Conservation (phyloP, 2,113 vertebrate species). For the Oreochromis tanganicae region DNA sequence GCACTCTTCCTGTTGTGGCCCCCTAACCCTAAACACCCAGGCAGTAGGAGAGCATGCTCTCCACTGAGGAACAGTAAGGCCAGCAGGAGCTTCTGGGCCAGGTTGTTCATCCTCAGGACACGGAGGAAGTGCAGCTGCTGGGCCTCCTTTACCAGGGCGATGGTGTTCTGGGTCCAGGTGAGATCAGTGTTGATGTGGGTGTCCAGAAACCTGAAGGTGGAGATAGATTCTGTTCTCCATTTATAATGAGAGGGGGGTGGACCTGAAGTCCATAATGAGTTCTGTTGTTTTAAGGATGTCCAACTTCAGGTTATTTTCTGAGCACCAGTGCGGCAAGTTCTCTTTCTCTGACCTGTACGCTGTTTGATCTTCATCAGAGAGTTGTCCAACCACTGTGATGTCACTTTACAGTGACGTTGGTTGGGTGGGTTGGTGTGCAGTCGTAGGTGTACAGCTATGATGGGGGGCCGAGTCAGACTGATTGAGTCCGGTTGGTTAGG, state of each 20-base stretch:
- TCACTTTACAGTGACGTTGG: background rate
- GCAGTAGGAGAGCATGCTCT: no score
- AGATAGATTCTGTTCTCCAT: background rate
- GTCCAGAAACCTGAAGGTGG: background rate
- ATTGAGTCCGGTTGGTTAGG: background rate
- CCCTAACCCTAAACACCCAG: background rate
- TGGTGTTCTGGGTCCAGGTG: background rate
- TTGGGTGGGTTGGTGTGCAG: background rate
- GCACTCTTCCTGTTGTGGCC: accelerated
- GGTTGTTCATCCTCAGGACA: background rate
- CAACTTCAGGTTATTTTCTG: background rate
- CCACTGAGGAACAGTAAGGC: accelerated
- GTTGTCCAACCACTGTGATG: background rate
- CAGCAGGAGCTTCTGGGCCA: background rate
- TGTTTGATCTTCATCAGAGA: background rate
- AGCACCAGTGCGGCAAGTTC: background rate
- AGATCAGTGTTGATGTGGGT: background rate
- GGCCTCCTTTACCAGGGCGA: no score
- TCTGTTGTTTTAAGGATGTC: background rate
- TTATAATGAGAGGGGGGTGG: background rate
- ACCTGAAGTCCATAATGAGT: no score
- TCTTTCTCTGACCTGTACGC: background rate
- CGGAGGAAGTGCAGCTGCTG: accelerated
- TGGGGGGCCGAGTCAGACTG: accelerated
- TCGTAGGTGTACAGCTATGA: background rate